Percentiles rank a stretch among this genome's conserved stretches.
Evolutionary conservation across 1,140 invertebrate species (phyloP).

Genomic region (Olivierus martensii): DNA sequence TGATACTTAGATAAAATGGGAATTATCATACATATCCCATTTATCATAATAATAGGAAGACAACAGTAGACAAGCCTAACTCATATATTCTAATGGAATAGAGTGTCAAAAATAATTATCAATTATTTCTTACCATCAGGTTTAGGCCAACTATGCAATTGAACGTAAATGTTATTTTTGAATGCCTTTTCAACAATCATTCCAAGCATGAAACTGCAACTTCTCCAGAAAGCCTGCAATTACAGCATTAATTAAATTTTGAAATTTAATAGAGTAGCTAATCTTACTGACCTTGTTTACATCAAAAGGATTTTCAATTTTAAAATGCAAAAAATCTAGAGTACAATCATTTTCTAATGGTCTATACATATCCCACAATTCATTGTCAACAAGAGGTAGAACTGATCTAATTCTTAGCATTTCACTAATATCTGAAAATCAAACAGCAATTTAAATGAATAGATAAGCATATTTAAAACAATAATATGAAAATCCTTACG

Average conservation of each 20-base stretch:
- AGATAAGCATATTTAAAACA: background rate
- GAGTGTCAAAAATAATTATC: too few species aligned
- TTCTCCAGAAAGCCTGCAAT: slow-evolving; percentile 66
- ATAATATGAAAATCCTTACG: slow-evolving; percentile 42
- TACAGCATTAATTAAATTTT: background rate
- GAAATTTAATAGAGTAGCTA: background rate
- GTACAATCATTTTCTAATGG: slow-evolving; percentile 64
- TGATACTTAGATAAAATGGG: too few species aligned
- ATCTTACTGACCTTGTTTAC: slow-evolving; percentile 29
- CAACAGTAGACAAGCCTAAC: too few species aligned
- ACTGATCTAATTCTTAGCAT: slow-evolving; percentile 52
- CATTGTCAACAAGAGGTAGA: slow-evolving; percentile 62
- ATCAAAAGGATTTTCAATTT: slow-evolving; percentile 39
- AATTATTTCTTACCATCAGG: slow-evolving; percentile 48
- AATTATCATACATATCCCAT: too few species aligned
- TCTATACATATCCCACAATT: slow-evolving; percentile 82
- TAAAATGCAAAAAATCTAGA: slow-evolving; percentile 65
- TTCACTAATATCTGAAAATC: slow-evolving; percentile 48
- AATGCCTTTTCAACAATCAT: slow-evolving; percentile 54
- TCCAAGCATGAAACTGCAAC: slow-evolving; percentile 65
- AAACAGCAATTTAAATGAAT: background rate
- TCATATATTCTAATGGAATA: too few species aligned
- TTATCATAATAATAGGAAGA: too few species aligned
- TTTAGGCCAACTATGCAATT: slow-evolving; percentile 70
- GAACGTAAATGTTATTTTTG: slow-evolving; percentile 56